Percentiles rank a stretch among this genome's conserved stretches.
Conservation (phyloP, 37 sponge, comb jelly and placozoan species). For the Spongia lamella region DNA sequence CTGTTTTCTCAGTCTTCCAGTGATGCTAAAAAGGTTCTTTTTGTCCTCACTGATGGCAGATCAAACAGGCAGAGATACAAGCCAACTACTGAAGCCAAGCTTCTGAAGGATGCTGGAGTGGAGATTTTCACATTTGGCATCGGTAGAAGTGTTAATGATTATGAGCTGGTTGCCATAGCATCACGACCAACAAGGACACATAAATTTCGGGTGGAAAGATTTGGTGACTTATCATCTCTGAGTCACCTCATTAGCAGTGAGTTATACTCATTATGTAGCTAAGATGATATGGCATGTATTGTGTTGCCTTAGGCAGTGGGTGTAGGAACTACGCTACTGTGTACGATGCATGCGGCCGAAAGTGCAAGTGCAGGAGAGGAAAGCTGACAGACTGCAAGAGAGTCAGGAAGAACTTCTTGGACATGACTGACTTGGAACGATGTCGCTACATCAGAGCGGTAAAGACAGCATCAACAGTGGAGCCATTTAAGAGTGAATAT, state of each 20-base stretch:
- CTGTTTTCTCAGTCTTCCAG: background rate
- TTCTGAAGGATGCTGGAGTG: too few species aligned
- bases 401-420: slow-evolving; percentile 38
- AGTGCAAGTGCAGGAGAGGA: slow-evolving; percentile 32
- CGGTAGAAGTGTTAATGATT: too few species aligned
- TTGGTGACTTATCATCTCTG: too few species aligned
- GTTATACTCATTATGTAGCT: too few species aligned
- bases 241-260: too few species aligned
- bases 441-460: slow-evolving; percentile 22
- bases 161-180: too few species aligned
- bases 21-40: slow-evolving; percentile 4
- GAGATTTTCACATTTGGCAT: too few species aligned
- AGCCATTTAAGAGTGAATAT: slow-evolving; percentile 13
- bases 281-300: too few species aligned
- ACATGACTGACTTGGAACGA: slow-evolving; percentile 33
- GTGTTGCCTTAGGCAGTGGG: too few species aligned
- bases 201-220: too few species aligned
- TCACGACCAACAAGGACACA: too few species aligned
- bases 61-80: background rate
- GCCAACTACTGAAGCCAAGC: too few species aligned
- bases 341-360: slow-evolving; percentile 38
- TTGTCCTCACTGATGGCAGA: slow-evolving; percentile 10
- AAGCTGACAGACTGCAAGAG: slow-evolving; percentile 24
- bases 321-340: slow-evolving; percentile 9
- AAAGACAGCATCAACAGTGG: background rate